Evolutionary conservation across 2,888 invertebrate genomes (phyloP).

Genomic region (Prosopocoilus inquinatus): DNA sequence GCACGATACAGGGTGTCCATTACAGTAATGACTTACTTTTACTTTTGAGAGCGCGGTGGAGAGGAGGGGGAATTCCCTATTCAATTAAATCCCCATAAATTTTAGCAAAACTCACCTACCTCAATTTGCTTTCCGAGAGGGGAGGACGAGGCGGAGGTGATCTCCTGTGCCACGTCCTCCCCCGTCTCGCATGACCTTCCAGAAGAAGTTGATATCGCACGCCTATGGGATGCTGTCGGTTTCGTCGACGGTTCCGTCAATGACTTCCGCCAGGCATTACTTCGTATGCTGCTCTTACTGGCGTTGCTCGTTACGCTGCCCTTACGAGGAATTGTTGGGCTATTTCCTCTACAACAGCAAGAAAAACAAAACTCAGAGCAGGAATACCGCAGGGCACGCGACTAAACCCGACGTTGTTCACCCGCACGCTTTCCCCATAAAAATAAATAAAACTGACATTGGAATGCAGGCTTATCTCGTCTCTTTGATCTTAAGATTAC

Average conservation of each 20-base stretch:
- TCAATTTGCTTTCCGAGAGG: conserved; percentile 31
- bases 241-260: conserved; percentile 48
- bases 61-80: no score
- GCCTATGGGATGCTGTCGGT: conserved; percentile 55
- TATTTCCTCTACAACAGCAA: conserved; percentile 38
- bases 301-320: conserved; percentile 39
- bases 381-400: no score
- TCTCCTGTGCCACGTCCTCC: conserved; percentile 58
- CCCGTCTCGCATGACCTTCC: conserved; percentile 49
- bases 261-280: conserved; percentile 51
- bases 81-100: neutral
- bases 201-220: conserved; percentile 50
- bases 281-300: conserved; percentile 50
- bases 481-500: no score
- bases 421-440: no score
- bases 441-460: no score
- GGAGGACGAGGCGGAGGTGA: conserved; percentile 58
- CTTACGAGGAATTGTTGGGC: conserved; percentile 48
- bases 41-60: no score
- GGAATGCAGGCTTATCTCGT: no score
- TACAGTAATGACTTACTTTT: no score
- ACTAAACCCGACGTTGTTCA: no score
- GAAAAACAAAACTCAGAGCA: no score
- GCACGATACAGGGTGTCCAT: no score
- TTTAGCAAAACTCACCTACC: neutral